Conservation (phyloP, 2,888 invertebrate species). For the Chalcis sispes region DNA sequence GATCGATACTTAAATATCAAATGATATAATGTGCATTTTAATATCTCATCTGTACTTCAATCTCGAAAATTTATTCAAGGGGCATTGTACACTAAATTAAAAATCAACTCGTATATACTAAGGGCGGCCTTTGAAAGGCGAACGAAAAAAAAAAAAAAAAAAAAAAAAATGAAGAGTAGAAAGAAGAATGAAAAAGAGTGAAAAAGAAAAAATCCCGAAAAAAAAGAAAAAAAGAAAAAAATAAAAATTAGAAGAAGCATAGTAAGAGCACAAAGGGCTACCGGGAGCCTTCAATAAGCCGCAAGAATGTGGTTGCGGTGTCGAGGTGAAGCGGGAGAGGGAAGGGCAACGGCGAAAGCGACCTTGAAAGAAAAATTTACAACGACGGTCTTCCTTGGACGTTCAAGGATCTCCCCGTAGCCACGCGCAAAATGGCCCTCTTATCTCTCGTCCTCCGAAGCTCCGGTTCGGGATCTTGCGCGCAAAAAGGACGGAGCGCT, state of each 20-base stretch:
- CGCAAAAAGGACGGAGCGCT: neutral
- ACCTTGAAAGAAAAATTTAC: slow-evolving; percentile 42
- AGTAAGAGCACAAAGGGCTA: neutral
- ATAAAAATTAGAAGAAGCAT: neutral
- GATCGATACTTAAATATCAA: too few relatives aligned
- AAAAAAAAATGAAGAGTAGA: too few relatives aligned
- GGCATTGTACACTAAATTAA: too few relatives aligned
- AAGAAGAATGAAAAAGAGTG: neutral
- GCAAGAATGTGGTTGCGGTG: too few relatives aligned
- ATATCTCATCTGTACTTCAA: too few relatives aligned
- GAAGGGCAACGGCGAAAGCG: neutral
- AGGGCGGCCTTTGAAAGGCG: too few relatives aligned
- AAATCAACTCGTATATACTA: too few relatives aligned
- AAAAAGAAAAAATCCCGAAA: neutral
- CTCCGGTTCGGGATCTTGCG: slow-evolving; percentile 1
- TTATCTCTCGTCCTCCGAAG: slow-evolving; percentile 36
- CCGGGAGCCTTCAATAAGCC: neutral
- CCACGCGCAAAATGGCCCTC: slow-evolving; percentile 26
- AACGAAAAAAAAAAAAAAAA: too few relatives aligned
- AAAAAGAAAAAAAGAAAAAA: neutral
- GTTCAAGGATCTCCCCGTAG: neutral
- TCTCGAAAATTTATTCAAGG: too few relatives aligned
- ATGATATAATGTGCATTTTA: too few relatives aligned
- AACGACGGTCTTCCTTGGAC: neutral
- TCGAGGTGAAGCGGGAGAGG: too few relatives aligned